Percentiles rank a stretch among this genome's conserved stretches.
These are phyloP conservation scores for Vulpes ferrilata DNA, from an alignment of 2,113 vertebrate genomes.

Conservation along the genomic window DNA sequence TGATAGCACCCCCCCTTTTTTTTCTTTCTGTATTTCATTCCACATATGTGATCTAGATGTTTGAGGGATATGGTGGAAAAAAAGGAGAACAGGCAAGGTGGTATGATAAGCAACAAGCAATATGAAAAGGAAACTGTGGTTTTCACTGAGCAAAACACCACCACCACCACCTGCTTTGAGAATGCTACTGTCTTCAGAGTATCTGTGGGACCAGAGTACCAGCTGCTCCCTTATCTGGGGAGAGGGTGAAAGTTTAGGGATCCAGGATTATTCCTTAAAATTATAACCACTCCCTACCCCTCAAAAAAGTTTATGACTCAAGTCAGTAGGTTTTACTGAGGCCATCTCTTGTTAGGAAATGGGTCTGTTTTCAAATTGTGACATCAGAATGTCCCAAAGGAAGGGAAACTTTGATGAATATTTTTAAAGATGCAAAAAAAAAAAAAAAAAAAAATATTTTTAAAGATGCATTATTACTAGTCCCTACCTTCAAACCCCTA, in stretches of 20 bases:
- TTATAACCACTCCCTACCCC: background rate
- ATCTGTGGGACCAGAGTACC: background rate
- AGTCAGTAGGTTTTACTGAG: background rate
- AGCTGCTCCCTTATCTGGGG: background rate
- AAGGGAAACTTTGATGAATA: background rate
- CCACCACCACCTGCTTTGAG: background rate
- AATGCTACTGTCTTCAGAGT: background rate
- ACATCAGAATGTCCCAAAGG: background rate
- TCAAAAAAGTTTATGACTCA: background rate
- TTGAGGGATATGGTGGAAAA: background rate
- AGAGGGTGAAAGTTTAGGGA: background rate
- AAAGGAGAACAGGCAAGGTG: background rate
- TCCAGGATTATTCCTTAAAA: background rate
- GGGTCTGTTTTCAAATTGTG: background rate
- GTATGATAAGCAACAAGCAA: background rate
- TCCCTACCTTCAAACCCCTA: background rate
- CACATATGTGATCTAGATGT: background rate
- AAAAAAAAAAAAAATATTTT: no score
- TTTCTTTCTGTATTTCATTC: background rate
- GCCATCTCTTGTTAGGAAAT: background rate
- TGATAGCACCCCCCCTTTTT: background rate
- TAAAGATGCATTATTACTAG: background rate
- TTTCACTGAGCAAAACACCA: background rate
- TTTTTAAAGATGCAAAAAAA: slow-evolving; percentile 16
- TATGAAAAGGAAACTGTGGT: background rate